Conservation (phyloP, 2,888 invertebrate species). For the Tipula confusa region DNA sequence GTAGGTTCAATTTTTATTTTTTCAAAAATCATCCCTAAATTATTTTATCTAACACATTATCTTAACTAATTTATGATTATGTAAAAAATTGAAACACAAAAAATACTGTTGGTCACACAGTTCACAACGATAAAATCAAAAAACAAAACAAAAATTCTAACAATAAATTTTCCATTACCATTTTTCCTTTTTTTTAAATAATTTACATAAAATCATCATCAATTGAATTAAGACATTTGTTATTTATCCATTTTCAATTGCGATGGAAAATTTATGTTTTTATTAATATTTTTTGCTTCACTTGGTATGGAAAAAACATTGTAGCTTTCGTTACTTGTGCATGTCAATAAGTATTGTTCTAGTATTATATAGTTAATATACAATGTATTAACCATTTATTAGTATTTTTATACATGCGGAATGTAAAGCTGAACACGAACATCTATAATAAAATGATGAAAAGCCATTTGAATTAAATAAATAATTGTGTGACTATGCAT, state of each 20-base stretch:
- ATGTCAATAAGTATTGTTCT: no score
- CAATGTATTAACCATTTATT: not conserved
- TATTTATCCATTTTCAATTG: not conserved
- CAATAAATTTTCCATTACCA: not conserved
- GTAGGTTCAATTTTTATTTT: no score
- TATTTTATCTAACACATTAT: not conserved
- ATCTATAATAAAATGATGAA: not conserved
- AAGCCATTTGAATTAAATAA: not conserved
- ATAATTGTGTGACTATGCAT: not conserved
- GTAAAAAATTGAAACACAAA: not conserved
- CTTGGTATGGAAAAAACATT: no score
- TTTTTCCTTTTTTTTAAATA: not conserved
- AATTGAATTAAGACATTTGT: no score
- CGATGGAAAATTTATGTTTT: not conserved
- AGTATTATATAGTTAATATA: no score
- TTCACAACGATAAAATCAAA: no score
- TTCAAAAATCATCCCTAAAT: not conserved
- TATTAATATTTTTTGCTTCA: no score
- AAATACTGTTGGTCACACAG: not conserved
- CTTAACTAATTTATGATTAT: not conserved
- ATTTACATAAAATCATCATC: not conserved
- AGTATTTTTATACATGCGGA: not conserved
- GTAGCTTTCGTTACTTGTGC: no score
- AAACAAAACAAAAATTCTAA: not conserved
- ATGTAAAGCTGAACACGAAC: not conserved